phyloP scores from a whole-genome alignment of 2,888 invertebrate genomes.

The Periphyllus acericola region DNA sequence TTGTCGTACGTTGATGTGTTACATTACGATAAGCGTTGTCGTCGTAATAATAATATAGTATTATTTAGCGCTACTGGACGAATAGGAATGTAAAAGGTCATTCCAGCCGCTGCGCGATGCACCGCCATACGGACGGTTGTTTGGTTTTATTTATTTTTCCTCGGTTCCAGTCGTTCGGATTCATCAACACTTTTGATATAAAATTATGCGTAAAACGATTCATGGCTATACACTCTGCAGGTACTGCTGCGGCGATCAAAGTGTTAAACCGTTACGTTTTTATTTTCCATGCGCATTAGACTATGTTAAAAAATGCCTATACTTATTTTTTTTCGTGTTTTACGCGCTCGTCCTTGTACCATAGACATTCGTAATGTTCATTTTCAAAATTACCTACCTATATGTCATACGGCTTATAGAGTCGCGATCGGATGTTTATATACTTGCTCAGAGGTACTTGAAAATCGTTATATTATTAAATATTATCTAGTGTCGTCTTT shows the following conservation, averaged over 20 bases:
- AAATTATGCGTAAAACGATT: constrained; percentile 4
- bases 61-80: constrained; percentile 11
- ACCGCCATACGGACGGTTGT: background rate
- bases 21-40: constrained; percentile 24
- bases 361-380: constrained; percentile 24
- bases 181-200: background rate
- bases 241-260: background rate
- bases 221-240: background rate
- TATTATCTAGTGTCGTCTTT: constrained; percentile 17
- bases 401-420: background rate
- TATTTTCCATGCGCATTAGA: background rate
- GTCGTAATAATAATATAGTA: constrained; percentile 34
- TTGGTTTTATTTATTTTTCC: background rate
- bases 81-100: constrained; percentile 32
- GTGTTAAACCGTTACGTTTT: constrained; percentile 1
- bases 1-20: background rate
- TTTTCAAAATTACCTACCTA: constrained; percentile 16
- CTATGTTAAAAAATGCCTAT: constrained; percentile 2
- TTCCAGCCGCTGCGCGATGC: background rate
- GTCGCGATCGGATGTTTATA: background rate
- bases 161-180: background rate
- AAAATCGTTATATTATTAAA: background rate
- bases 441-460: constrained; percentile 14
- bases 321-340: background rate
- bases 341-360: constrained; percentile 35